Base-by-base conservation (phyloP, 2,888 invertebrate species). In the Hydriomena furcata region DNA sequence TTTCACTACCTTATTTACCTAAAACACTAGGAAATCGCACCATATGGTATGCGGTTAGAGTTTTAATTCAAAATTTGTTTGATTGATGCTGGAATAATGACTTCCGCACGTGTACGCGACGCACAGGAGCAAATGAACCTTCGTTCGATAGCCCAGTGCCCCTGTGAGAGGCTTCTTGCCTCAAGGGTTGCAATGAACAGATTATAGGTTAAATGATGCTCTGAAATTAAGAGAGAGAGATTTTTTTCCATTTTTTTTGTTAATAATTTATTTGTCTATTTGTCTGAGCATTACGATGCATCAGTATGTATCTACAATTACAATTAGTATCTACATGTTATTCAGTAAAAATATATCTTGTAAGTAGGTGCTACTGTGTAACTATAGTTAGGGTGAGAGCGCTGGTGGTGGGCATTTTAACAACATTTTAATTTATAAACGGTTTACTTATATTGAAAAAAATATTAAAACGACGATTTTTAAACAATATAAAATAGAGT, bases 101-200 rank as follows among this genome's bases (percentile, higher is more conserved):
- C 17, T 73, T 76, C 80, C 76, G 80, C 87, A 89, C 88, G 88
- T 88, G 88, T 79, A 79, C 76, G 73, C 75, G 75, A 79, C 82
- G 81, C 83, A 81, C 76, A 61, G 72, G 80, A 78, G 83, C 82
- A 84, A 85, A 84, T 85, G 84, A 85, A 76, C 78, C 84, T 80
- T 76, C 84, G 86, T 86, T 89, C 88, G 82, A 89, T 89, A 90
- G 87, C 89, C 89, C 86, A 89, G 81, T 90, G 89, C 89, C 89
- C 89, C 89, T 89, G 83, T 89, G 76, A 88, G 82, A 81, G 80
- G 74, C 74, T 79, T 79, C 74, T 72, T 74, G 81, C 78, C 68
- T 81, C 76, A 86, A 87, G 86, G 86, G 84, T 84, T 84, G 80
- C 73, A 72, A 73, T 79, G 71, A 79, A 76, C 75, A 68, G 73